These are phyloP conservation scores for Maniola hyperantus DNA, from an alignment of 2,888 invertebrate genomes.

Conservation along the genomic window DNA sequence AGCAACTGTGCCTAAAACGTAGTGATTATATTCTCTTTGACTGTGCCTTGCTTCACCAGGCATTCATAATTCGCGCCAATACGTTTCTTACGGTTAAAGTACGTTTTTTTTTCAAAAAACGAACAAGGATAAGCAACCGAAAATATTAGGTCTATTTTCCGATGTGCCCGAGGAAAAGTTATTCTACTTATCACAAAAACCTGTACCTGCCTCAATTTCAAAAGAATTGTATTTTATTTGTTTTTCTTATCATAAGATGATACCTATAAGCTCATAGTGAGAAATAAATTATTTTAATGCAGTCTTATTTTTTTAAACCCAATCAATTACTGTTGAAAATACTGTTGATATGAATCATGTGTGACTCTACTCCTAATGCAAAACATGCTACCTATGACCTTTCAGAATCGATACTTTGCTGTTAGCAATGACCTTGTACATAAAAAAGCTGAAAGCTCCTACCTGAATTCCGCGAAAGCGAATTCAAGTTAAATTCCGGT, in stretches of 20 bases:
- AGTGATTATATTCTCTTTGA: no score
- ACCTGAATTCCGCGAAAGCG: no score
- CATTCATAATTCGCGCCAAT: conserved; percentile 58
- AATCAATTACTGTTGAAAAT: neutral
- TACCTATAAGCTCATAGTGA: neutral
- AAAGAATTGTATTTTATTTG: neutral
- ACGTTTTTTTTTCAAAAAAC: neutral
- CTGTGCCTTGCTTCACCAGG: conserved; percentile 49
- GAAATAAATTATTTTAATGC: conserved; percentile 14
- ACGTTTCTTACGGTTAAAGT: neutral
- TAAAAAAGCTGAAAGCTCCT: no score
- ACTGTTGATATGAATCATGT: neutral
- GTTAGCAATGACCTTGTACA: no score
- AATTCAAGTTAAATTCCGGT: no score
- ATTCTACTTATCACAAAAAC: neutral
- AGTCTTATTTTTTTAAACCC: neutral
- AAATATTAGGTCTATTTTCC: neutral
- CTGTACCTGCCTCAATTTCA: conserved; percentile 10
- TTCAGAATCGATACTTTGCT: no score
- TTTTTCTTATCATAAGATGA: neutral
- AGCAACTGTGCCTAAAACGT: conserved; percentile 50
- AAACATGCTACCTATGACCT: no score
- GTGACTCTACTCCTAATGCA: no score
- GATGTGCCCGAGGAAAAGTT: neutral
- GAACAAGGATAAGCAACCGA: neutral